Percentiles rank a stretch among this genome's conserved stretches.
Evolutionary conservation across 2,113 vertebrate species (phyloP).

Genomic region (Eonycteris spelaea): DNA sequence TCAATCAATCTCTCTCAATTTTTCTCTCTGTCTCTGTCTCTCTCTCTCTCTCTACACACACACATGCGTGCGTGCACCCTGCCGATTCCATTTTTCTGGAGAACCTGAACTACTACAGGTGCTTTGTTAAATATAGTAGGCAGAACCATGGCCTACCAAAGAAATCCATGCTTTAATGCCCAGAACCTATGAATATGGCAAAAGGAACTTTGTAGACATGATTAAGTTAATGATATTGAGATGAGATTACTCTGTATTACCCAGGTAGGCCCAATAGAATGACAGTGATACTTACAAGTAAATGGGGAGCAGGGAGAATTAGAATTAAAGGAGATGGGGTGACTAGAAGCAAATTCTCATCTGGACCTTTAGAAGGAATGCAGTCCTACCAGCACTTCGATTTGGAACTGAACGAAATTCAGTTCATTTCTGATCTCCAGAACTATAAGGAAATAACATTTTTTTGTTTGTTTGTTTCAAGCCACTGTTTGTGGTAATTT

Average conservation of each 20-base stretch:
- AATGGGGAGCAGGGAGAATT: neutral
- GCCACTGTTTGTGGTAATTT: neutral
- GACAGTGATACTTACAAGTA: neutral
- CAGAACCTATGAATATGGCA: neutral
- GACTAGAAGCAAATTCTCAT: neutral
- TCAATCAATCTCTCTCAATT: neutral
- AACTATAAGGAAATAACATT: neutral
- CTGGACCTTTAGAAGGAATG: neutral
- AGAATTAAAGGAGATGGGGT: neutral
- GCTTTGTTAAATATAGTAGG: neutral
- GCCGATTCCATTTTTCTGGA: neutral
- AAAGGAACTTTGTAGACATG: neutral
- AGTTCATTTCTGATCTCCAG: neutral
- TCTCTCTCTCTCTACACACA: neutral
- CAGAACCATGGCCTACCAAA: neutral
- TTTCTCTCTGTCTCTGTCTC: neutral
- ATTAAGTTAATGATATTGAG: neutral
- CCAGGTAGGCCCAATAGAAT: neutral
- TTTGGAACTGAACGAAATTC: neutral
- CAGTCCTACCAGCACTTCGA: neutral
- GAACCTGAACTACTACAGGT: neutral
- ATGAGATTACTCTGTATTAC: neutral
- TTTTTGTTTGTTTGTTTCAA: neutral
- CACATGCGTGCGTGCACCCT: no score
- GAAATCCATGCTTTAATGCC: neutral